A percentile compares a stretch with the other conserved stretches of the same genome.
Conservation (phyloP, 2,888 invertebrate species). For the Strigamia crassipes region DNA sequence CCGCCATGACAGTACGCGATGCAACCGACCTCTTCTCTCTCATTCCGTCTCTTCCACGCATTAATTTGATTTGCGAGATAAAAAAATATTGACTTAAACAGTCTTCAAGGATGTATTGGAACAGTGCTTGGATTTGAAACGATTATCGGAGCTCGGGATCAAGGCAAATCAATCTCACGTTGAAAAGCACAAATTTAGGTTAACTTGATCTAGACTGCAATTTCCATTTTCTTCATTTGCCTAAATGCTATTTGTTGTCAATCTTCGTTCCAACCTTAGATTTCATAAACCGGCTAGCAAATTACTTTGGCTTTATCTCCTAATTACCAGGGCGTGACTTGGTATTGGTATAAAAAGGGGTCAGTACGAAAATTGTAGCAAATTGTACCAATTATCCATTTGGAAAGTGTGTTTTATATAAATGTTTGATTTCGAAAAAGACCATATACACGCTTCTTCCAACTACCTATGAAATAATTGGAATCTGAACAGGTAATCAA, state of each 20-base stretch:
- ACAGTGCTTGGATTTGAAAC: neutral
- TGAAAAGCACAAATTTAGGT: neutral
- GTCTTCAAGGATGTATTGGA: neutral
- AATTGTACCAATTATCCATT: slow-evolving; percentile 13
- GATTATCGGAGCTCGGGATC: neutral
- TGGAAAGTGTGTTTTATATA: neutral
- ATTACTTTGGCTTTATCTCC: neutral
- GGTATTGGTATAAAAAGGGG: neutral
- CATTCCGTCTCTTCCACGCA: neutral
- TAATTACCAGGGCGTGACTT: neutral
- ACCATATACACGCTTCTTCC: neutral
- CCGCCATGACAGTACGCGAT: neutral
- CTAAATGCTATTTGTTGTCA: neutral
- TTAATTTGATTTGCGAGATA: neutral
- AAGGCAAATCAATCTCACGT: neutral
- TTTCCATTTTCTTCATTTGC: neutral
- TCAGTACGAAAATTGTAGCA: neutral
- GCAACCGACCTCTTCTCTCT: neutral
- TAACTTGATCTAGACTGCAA: neutral
- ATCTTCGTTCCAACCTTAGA: neutral
- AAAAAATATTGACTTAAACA: neutral
- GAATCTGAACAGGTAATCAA: neutral
- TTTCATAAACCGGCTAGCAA: neutral
- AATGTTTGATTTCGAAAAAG: neutral
- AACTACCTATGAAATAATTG: neutral